Conservation (phyloP, 2,888 invertebrate species). For the Mantis religiosa region DNA sequence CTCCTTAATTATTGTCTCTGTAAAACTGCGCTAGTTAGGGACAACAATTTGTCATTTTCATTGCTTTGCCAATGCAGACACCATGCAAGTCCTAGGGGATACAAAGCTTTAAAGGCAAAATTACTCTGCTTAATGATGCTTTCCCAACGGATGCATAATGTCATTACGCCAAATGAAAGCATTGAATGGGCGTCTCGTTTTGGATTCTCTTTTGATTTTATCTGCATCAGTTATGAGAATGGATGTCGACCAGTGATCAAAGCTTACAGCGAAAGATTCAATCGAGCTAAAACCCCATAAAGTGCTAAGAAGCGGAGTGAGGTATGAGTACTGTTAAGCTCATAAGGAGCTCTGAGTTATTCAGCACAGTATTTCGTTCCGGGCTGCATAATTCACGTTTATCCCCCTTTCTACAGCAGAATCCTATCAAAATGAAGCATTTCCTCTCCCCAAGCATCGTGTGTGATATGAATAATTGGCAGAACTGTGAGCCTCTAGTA, state of each 20-base stretch:
- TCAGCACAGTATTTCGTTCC: neutral
- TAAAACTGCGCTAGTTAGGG: no score
- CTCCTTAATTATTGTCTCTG: no score
- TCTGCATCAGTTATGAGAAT: neutral
- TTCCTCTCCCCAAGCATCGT: neutral
- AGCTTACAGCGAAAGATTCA: neutral
- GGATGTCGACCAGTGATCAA: neutral
- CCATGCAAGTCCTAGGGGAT: no score
- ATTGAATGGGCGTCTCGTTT: neutral
- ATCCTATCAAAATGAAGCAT: neutral
- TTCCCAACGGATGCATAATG: no score
- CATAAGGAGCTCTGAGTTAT: neutral
- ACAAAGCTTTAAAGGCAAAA: no score
- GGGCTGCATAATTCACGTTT: neutral
- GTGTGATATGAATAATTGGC: neutral
- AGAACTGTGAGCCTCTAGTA: neutral
- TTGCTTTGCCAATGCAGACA: no score
- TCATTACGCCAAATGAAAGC: no score
- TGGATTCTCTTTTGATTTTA: neutral
- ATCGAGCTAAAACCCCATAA: neutral
- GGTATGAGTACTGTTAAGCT: neutral
- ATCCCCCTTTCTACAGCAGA: neutral
- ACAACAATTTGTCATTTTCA: no score
- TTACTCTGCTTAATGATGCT: no score
- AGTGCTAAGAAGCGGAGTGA: neutral